Evolutionary conservation across 2,888 invertebrate genomes (phyloP), one percentile per base, ranked within the genome.

Genomic region (Oeneis ivallda): DNA sequence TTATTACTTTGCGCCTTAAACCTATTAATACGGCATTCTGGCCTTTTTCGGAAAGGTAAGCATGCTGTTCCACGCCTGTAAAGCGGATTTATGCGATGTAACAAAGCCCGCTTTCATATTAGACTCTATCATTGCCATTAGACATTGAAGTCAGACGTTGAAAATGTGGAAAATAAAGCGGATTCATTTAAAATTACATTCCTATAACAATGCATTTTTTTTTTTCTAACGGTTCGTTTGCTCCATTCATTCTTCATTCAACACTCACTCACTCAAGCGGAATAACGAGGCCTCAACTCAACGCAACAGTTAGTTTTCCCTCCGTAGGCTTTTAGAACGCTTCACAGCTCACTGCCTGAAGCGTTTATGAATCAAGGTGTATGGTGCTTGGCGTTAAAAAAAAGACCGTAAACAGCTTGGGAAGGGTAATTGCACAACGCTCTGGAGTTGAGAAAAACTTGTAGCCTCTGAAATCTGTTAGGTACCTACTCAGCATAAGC

Each of bases 231-330:
- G 71, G 60, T 70, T 57, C 71, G 71, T 69, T 68, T 54, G 69
- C 64, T 53, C 65, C 65, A 69, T 75, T 75, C 69, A 73, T 69
- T 70, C 59, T 70, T 69, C 71, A 70, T 67, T 70, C 66, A 68
- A 62, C 61, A 65, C 66, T 64, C 61, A 66, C 62, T 56, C 70
- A 69, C 71, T 70, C 66, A 62, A 66, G 67, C 69, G 72, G 67
- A 70, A 70, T 70, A 69, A 72, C 67, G 62, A 67, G 65, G 65
- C 65, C 64, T 64, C 60, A 62, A 64, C 64, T 64, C 60, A 62
- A 64, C 69, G 67, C 69, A 67, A 70, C 70, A 70, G 69, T 70
- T 66, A 63, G 65, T 65, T 66, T 65, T 61, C 63, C 61, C 65
- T 65, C 56, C 63, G 61, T 45, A 45, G 43, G 66, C 54, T 47